Evolutionary conservation across 2,113 vertebrate species (phyloP), one percentile per base, ranked within the genome.

Genomic region (Pionites leucogaster): DNA sequence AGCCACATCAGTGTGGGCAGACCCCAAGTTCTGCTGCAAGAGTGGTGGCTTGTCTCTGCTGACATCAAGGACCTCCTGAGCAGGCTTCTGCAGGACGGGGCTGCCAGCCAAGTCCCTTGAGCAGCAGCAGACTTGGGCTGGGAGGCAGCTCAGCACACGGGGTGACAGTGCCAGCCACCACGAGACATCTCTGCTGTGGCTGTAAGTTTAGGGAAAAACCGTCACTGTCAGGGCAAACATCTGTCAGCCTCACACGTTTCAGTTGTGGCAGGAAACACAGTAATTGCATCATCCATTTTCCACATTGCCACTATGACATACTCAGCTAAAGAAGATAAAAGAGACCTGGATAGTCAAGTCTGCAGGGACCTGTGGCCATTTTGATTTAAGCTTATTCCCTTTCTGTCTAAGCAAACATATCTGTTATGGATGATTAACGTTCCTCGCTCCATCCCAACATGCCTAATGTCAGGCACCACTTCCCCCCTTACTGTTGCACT

Each of bases 1-100:
- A 82, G 64, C 44, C 79, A 64, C 46, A 65, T 15, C 42, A 37
- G 25, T 2, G 24, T 12, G 82, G 71, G 64, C 64, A 94, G 64
- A 78, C 15, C 28, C 55, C 0, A 0, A 42, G 62, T 44, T 83
- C 77, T 0, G 1, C 24, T 29, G 13, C 29, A 37, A 28, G 67
- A 77, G 71, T 2, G 4, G 46, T 75, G 57, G 16, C 23, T 83
- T 35, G 59, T 25, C 41, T 65, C 85, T 83, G 71, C 68, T 88
- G 92, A 87, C 13, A 1, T 20, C 91, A 76, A 64, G 50, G 86
- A 84, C 16, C 35, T 13, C 62, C 77, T 39, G 22, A 63, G 69
- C 42, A 31, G 50, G 64, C 4, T 1, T 44, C 70, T 55, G 85
- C 52, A 86, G 90, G 52, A 84, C 5, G 35, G 42, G 28, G 65